Percentiles rank a stretch among this genome's conserved stretches.
Evolutionary conservation across 2,888 invertebrate genomes (phyloP).

Genomic region (Noctua pronuba): DNA sequence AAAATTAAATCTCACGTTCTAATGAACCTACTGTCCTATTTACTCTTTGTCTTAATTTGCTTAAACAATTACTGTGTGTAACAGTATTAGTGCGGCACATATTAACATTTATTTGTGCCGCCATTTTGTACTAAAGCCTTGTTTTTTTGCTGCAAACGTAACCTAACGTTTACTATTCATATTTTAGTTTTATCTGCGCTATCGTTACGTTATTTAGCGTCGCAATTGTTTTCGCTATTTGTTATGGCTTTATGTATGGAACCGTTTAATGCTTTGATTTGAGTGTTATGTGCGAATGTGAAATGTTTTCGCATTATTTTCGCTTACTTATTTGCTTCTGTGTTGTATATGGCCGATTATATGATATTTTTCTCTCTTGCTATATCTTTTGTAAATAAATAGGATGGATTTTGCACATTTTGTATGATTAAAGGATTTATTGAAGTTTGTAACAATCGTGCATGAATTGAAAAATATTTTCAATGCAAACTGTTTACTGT

Average conservation of each 20-base stretch:
- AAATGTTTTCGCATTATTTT: constrained; percentile 44
- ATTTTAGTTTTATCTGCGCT: constrained; percentile 53
- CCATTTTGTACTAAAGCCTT: constrained; percentile 45
- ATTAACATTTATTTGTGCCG: constrained; percentile 53
- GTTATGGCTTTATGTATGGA: constrained; percentile 38
- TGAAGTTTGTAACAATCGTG: background rate
- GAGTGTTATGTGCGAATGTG: constrained; percentile 22
- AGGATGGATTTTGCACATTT: background rate
- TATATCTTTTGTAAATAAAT: background rate
- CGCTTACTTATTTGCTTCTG: constrained; percentile 26
- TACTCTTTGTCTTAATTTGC: constrained; percentile 48
- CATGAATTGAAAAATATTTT: background rate
- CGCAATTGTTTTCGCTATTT: constrained; percentile 45
- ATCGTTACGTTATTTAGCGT: constrained; percentile 43
- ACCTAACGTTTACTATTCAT: constrained; percentile 48
- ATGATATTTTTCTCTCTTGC: constrained; percentile 1
- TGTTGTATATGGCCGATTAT: background rate
- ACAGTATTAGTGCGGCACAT: constrained; percentile 38
- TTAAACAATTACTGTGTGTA: constrained; percentile 48
- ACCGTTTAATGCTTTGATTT: constrained; percentile 49
- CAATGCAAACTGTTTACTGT: background rate
- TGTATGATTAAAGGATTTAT: background rate
- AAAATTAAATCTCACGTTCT: background rate
- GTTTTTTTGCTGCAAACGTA: constrained; percentile 43
- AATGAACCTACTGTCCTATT: constrained; percentile 20